Percentiles rank a stretch among this genome's conserved stretches.
These are phyloP conservation scores for Phortica magna DNA, from an alignment of 2,888 invertebrate species.

Conservation along the genomic window DNA sequence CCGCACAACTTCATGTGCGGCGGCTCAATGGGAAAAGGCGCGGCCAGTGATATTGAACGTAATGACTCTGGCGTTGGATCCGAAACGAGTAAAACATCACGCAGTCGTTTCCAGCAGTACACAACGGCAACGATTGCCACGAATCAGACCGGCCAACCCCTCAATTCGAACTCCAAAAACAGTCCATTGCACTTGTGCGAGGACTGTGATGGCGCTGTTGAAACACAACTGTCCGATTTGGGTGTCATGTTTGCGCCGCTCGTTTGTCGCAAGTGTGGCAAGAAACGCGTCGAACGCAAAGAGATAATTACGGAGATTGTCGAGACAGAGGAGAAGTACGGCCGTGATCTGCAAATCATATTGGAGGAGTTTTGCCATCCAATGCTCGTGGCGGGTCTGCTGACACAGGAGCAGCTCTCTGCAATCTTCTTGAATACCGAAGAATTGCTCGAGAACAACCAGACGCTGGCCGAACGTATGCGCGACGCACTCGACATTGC, in stretches of 20 bases:
- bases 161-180: slow-evolving; percentile 77
- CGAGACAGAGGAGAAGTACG: slow-evolving; percentile 97
- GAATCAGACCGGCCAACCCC: slow-evolving; percentile 54
- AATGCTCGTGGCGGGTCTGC: slow-evolving; percentile 93
- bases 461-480: slow-evolving; percentile 90
- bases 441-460: slow-evolving; percentile 92
- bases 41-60: slow-evolving; percentile 87
- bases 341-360: slow-evolving; percentile 93
- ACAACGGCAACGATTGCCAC: slow-evolving; percentile 69
- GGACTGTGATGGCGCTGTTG: slow-evolving; percentile 91
- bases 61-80: slow-evolving; percentile 96
- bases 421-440: slow-evolving; percentile 96
- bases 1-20: slow-evolving; percentile 63
- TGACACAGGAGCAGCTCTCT: slow-evolving; percentile 93
- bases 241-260: slow-evolving; percentile 87
- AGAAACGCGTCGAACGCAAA: slow-evolving; percentile 92
- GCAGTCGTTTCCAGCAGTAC: slow-evolving; percentile 84
- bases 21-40: slow-evolving; percentile 78
- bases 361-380: slow-evolving; percentile 95
- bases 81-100: slow-evolving; percentile 92
- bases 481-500: slow-evolving; percentile 92
- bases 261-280: slow-evolving; percentile 92
- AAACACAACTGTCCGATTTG: slow-evolving; percentile 85
- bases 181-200: slow-evolving; percentile 86
- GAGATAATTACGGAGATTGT: slow-evolving; percentile 97